Percentiles rank a stretch among this genome's conserved stretches.
These are phyloP conservation scores for Holothuria glaberrima DNA, from an alignment of 35 echinoderm and acorn worm species.

Conservation along the genomic window DNA sequence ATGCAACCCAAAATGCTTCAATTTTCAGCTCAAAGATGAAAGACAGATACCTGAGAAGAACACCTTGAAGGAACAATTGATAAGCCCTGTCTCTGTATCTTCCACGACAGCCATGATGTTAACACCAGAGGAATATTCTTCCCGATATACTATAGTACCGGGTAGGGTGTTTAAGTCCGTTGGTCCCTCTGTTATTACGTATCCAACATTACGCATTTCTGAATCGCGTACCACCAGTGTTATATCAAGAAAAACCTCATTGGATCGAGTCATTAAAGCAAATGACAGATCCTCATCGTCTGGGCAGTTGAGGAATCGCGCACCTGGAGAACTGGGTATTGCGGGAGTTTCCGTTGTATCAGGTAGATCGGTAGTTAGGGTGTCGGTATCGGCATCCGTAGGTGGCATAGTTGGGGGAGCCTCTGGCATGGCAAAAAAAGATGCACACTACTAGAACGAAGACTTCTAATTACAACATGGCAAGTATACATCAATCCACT, in stretches of 20 bases:
- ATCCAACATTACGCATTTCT: not conserved
- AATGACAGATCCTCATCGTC: not conserved
- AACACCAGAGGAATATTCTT: slow-evolving; percentile 17
- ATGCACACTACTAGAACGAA: not conserved
- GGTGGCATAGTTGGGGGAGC: not conserved
- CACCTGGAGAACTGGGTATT: not conserved
- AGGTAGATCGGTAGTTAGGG: not conserved
- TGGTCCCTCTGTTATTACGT: slow-evolving; percentile 17
- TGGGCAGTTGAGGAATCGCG: slow-evolving; percentile 38
- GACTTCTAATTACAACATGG: no score
- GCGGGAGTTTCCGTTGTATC: not conserved
- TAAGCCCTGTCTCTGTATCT: slow-evolving; percentile 17
- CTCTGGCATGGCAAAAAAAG: not conserved
- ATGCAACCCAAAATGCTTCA: slow-evolving; percentile 10
- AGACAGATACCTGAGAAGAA: slow-evolving; percentile 39
- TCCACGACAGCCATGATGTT: slow-evolving; percentile 19
- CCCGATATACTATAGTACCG: slow-evolving; percentile 12
- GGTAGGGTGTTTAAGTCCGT: not conserved
- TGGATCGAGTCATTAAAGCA: not conserved
- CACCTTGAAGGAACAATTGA: slow-evolving; percentile 25
- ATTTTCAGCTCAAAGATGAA: not conserved
- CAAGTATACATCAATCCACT: no score
- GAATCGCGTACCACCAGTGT: slow-evolving; percentile 31
- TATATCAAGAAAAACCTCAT: slow-evolving; percentile 26
- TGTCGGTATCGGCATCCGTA: not conserved